Evolutionary conservation across 1,140 invertebrate genomes (phyloP), one percentile per base, ranked within the genome.

Genomic region (Anastatus disparis): DNA sequence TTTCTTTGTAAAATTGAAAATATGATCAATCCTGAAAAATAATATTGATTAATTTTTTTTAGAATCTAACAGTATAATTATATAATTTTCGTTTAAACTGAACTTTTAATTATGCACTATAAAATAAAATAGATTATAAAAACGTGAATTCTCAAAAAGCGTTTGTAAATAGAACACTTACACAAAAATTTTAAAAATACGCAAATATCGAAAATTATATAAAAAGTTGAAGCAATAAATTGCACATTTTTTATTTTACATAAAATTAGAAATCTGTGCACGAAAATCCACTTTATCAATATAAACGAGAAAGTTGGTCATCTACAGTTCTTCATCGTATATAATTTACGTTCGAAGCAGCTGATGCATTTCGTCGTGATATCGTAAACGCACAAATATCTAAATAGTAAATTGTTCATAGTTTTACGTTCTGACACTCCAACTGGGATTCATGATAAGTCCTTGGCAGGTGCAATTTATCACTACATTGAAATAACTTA

Each of bases 401-500:
- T 44, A 58, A 61, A 52, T 35, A 61, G 52, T 22, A 78, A 74
- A 63, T 74, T 71, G 68, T 55, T 75, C 77, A 75, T 78, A 78
- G 78, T 79, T 77, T 76, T 75, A 71, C 76, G 67, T 75, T 75
- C 73, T 74, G 75, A 77, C 76, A 75, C 74, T 77, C 76, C 64
- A 77, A 52, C 40, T 74, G 74, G 74, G 76, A 76, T 77, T 78
- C 73, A 74, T 77, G 77, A 74, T 73, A 76, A 78, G 62, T 65
- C 67, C 65, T 74, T 70, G 55, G 58, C 78, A 77, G 75, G 75
- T 78, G 79, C 77, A 72, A 79, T 81, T 80, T 81, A 79, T 78
- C 78, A 76, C 80, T 76, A 35, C 4, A 35, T 6, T 4, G 10
- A 35, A n/a, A n/a, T n/a, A n/a, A n/a, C n/a, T n/a, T n/a, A n/a